Base-by-base conservation (phyloP, 2,797 vertebrate species). In the Tadarida brasiliensis region DNA sequence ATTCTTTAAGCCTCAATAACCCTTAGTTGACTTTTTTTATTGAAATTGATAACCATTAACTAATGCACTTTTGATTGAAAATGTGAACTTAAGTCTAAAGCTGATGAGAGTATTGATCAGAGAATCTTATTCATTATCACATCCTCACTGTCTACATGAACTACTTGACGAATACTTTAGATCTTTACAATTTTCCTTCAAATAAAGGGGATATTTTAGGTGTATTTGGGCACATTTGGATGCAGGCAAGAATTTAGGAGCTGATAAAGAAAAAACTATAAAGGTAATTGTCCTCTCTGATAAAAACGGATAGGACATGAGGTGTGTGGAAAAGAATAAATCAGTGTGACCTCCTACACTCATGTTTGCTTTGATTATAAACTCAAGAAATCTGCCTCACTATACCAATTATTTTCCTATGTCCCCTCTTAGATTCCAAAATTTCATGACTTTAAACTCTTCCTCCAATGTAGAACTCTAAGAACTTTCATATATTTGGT, bases 391-490 rank as follows among this genome's bases (percentile, higher is more conserved):
- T 44, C 51, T 26, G 30, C 57, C 28, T 96, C 59, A n/a, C 61
- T 3, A 89, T 11, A 90, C 49, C 39, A 71, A 56, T 84, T 71
- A 5, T 67, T 73, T 57, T 71, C 73, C 61, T 30, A 30, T 12
- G 11, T 65, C 24, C 16, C 39, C 51, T 51, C 51, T 35, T 26
- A 16, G 8, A 65, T 22, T 83, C 26, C 26, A 19, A 73, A 82
- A 65, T 28, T 63, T 96, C 49, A 95, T 77, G 20, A 87, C 93
- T 80, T 85, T 47, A 92, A 57, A 90, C 30, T 74, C 39, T 80
- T 39, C 51, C 44, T 49, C 26, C 80, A 89, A 54, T 54, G 28
- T 1, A 91, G 30, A 84, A 78, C 56, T 63, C 78, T 19, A 70
- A 90, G 73, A 96, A 74, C n/a, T 94, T 86, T 91, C 51, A 70